A percentile compares a stretch with the other conserved stretches of the same genome.
Evolutionary conservation across 23 tunicate species (phyloP).

Genomic region (Clavelina lepadiformis): DNA sequence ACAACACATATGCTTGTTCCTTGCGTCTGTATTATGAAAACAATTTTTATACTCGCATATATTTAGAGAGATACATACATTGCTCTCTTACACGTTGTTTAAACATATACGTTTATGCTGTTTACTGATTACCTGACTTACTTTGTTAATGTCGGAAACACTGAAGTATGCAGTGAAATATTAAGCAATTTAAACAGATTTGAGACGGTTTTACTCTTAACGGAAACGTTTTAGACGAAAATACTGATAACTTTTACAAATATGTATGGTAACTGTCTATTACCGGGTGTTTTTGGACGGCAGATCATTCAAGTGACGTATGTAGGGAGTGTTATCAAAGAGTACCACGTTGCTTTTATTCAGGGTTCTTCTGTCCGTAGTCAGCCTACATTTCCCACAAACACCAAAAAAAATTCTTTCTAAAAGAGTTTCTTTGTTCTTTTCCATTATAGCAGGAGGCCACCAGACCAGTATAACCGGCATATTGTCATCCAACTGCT

Average conservation of each 20-base stretch:
- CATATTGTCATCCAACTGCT: constrained; percentile 7
- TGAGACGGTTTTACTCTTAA: no score
- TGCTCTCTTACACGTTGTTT: no score
- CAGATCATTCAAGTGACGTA: constrained; percentile 36
- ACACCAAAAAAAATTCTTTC: constrained; percentile 49
- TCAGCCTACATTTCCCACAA: constrained; percentile 69
- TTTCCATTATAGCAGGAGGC: constrained; percentile 33
- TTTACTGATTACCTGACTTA: no score
- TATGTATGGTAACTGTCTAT: background rate
- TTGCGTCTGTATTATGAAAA: constrained; percentile 26
- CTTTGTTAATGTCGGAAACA: no score
- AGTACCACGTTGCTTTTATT: constrained; percentile 32
- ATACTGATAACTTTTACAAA: background rate
- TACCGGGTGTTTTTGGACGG: constrained; percentile 22
- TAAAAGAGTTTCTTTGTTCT: constrained; percentile 18
- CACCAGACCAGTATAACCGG: constrained; percentile 66
- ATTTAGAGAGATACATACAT: no score
- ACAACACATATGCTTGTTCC: constrained; percentile 63
- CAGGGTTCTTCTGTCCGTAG: constrained; percentile 41
- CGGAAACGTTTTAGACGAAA: background rate
- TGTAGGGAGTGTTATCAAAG: constrained; percentile 46
- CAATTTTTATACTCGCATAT: background rate
- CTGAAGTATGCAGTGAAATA: no score
- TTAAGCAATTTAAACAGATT: no score
- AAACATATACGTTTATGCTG: no score